Evolutionary conservation across 2,113 vertebrate genomes (phyloP).

Genomic region (Pristiophorus japonicus): DNA sequence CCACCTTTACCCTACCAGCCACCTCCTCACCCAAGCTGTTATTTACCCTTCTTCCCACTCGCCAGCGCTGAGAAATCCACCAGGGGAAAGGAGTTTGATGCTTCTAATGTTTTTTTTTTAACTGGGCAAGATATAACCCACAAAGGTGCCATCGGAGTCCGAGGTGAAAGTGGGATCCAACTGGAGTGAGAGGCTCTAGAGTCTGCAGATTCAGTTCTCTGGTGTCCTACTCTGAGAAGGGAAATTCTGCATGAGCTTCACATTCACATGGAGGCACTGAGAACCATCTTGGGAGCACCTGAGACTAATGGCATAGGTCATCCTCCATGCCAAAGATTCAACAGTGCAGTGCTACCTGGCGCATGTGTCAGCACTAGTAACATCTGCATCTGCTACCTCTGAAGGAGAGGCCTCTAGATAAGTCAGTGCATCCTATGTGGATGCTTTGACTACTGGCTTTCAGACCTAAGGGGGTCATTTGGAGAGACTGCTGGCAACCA

Average conservation of each 20-base stretch:
- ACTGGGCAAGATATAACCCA: neutral
- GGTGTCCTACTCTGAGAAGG: too few species aligned
- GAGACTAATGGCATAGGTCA: neutral
- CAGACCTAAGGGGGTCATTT: too few species aligned
- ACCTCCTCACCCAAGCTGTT: neutral
- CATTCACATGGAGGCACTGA: neutral
- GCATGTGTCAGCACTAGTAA: neutral
- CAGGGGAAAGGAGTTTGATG: too few species aligned
- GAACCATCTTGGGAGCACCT: neutral
- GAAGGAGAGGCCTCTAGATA: neutral
- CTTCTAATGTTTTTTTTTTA: neutral
- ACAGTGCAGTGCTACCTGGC: neutral
- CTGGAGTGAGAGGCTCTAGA: neutral
- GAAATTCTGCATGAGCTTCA: neutral
- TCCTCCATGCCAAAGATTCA: neutral
- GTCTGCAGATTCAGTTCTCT: neutral
- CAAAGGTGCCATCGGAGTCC: too few species aligned
- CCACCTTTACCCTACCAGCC: neutral
- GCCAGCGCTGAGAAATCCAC: neutral
- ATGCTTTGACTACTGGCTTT: neutral
- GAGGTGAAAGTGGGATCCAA: neutral
- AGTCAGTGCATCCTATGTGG: neutral
- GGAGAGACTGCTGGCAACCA: too few species aligned
- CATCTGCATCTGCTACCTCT: neutral
- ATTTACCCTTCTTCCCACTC: neutral